Evolutionary conservation across 2,113 vertebrate genomes (phyloP), one percentile per base, ranked within the genome.

Genomic region (Limanda limanda): DNA sequence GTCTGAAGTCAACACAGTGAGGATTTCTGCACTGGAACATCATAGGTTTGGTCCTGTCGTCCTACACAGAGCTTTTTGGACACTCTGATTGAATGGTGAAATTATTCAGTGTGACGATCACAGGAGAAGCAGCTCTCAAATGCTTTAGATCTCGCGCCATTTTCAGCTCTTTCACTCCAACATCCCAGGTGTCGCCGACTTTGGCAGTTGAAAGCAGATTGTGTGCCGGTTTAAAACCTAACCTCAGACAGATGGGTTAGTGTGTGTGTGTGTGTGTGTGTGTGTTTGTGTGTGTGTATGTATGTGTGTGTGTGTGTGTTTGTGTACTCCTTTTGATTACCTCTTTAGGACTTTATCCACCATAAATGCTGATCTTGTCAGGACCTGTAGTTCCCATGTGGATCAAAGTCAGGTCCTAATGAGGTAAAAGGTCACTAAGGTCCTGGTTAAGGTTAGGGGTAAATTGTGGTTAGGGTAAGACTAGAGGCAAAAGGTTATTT

Each of bases 181-280:
- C 31, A 31, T 31, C 31, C 31, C 92, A 93, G 92, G 89, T 93
- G 92, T 75, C 37, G 24, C 47, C 1, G 40, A 69, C 68, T 63
- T 68, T 89, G 90, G 47, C 92, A 89, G 92, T 93, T 92, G 81
- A 82, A 82, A 82, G 67, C 61, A 66, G 78, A 80, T 70, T 37
- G 20, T 40, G 20, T 40, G 47, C 8, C 14, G 8, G 51, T 54
- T 94, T 59, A 13, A 84, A 86, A 52, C 71, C 64, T 78, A 88
- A 92, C 87, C 91, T 88, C 90, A 90, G 45, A 88, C 93, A 93
- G 89, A 92, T 90, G 90, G 85, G 70, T 73, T 54, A 27, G 10
- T 62, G 45, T 77, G 23, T 57, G 23, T 21, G 24, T 56, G 10
- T 76, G 14, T 47, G 21, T 80, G 21, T 31, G 15, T 70, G 4